These are phyloP conservation scores for Monodelphis domestica DNA, from an alignment of 2,797 vertebrate genomes.

Conservation along the genomic window DNA sequence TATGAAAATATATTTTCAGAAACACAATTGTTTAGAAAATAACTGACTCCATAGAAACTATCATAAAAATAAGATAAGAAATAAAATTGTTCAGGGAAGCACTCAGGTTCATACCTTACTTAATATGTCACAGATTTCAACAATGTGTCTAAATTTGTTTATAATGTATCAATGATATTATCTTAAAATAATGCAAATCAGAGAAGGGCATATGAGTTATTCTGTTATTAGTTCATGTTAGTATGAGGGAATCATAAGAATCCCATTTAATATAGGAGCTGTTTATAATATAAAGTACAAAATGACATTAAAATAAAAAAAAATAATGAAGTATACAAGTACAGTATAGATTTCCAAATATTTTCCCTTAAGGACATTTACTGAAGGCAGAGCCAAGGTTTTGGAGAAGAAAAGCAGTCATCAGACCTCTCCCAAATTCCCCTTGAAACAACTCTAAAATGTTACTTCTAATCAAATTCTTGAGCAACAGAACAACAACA, in stretches of 20 bases:
- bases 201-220: not conserved
- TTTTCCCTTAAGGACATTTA: not conserved
- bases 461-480: not conserved
- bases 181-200: too few relatives aligned
- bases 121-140: not conserved
- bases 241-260: not conserved
- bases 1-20: not conserved
- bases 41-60: not conserved
- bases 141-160: not conserved
- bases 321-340: not conserved
- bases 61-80: not conserved
- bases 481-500: not conserved
- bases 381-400: not conserved
- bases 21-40: not conserved
- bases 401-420: not conserved
- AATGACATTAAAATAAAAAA: not conserved
- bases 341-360: not conserved
- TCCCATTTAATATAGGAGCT: not conserved
- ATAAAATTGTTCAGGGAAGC: not conserved
- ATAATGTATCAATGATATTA: not conserved
- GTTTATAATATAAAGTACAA: not conserved
- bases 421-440: not conserved
- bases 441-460: not conserved
- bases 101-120: not conserved
- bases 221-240: not conserved